Evolutionary conservation across 1,140 invertebrate species (phyloP).

Genomic region (Drosophila bocqueti): DNA sequence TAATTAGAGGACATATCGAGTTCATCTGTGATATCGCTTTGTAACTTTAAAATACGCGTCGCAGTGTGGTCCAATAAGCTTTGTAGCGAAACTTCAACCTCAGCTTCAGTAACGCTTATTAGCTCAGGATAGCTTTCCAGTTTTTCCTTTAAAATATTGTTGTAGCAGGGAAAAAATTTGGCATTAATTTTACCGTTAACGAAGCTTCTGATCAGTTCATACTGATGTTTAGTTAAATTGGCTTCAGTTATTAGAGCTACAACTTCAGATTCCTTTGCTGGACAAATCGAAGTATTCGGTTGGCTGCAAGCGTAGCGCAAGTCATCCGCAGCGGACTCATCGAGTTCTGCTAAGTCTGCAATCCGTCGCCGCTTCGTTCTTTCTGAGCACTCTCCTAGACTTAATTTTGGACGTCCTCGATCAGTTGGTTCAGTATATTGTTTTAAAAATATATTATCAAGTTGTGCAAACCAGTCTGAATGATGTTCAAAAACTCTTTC

Average conservation of each 20-base stretch:
- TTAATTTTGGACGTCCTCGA: too few species aligned
- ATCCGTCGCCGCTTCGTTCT: too few species aligned
- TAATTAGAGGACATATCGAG: neutral
- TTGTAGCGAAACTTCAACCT: conserved; percentile 4
- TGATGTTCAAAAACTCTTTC: too few species aligned
- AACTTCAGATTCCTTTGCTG: neutral
- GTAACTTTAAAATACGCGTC: conserved; percentile 13
- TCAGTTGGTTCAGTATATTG: too few species aligned
- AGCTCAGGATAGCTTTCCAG: conserved; percentile 9
- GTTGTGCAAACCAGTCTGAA: too few species aligned
- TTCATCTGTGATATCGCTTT: neutral
- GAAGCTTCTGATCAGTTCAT: conserved; percentile 5
- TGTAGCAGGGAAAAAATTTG: conserved; percentile 13
- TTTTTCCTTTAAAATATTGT: conserved; percentile 20
- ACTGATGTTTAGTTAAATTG: conserved; percentile 17
- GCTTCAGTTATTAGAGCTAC: conserved; percentile 12
- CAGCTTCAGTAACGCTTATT: conserved; percentile 13
- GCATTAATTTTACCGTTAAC: conserved; percentile 8
- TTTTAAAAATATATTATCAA: too few species aligned
- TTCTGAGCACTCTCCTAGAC: too few species aligned
- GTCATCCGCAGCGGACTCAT: conserved; percentile 1
- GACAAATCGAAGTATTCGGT: neutral
- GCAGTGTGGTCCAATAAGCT: conserved; percentile 12
- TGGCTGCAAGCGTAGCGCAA: neutral
- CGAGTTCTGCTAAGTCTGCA: neutral